These are phyloP conservation scores for Eidolon dupreanum DNA, from an alignment of 2,797 vertebrate species.

Conservation along the genomic window DNA sequence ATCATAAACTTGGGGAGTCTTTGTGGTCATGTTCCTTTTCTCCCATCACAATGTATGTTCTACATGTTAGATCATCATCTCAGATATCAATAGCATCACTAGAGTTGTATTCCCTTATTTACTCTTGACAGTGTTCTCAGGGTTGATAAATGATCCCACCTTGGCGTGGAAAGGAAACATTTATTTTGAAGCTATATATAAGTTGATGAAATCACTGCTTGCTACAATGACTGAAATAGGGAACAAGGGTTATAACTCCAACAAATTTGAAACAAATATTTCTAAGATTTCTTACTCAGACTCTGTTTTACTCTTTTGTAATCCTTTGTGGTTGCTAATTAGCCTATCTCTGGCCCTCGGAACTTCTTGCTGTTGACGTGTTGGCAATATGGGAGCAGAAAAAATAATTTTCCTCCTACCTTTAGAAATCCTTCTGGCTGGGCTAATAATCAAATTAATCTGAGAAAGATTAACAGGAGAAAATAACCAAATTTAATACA, in stretches of 20 bases:
- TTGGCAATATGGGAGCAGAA: background rate
- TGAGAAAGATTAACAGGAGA: background rate
- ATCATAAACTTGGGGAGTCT: slow-evolving; percentile 48
- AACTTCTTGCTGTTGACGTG: background rate
- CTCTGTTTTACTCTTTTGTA: slow-evolving; percentile 11
- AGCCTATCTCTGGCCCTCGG: background rate
- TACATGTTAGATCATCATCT: slow-evolving; percentile 80
- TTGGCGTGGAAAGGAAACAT: slow-evolving; percentile 74
- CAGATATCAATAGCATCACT: slow-evolving; percentile 77
- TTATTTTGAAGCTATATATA: slow-evolving; percentile 80
- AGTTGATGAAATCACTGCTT: slow-evolving; percentile 79
- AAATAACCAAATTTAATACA: background rate
- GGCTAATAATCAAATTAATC: background rate
- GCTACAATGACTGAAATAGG: slow-evolving; percentile 67
- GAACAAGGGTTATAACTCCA: slow-evolving; percentile 57
- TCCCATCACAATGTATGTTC: slow-evolving; percentile 60
- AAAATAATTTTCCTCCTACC: background rate
- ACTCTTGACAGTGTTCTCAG: slow-evolving; percentile 82
- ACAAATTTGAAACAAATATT: slow-evolving; percentile 47
- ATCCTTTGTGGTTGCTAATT: background rate
- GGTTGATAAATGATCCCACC: slow-evolving; percentile 81
- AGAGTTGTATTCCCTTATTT: slow-evolving; percentile 81
- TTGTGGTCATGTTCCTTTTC: slow-evolving; percentile 35
- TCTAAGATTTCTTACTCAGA: background rate
- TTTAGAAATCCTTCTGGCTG: background rate